These are phyloP conservation scores for Leucoraja erinaceus DNA, from an alignment of 2,113 vertebrate genomes.

Conservation along the genomic window DNA sequence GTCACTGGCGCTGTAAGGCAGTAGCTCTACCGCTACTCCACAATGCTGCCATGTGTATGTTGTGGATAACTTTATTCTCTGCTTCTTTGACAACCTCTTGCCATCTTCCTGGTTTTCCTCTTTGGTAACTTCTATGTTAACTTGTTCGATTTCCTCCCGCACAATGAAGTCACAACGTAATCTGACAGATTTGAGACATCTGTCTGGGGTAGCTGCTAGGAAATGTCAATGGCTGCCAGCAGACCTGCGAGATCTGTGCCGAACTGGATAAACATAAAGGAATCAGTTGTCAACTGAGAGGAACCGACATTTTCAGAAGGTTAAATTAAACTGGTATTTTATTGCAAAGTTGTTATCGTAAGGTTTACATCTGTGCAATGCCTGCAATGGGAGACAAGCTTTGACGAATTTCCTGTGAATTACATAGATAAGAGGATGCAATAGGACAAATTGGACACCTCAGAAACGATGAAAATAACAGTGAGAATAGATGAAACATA, in stretches of 20 bases:
- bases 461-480: background rate
- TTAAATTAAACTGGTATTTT: constrained; percentile 22
- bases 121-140: background rate
- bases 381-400: background rate
- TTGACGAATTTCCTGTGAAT: constrained; percentile 14
- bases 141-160: constrained; percentile 5
- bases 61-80: background rate
- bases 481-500: background rate
- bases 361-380: background rate
- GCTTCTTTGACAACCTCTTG: background rate
- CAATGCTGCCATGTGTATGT: background rate
- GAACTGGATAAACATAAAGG: constrained; percentile 19
- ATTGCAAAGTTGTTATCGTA: constrained; percentile 16
- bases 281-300: background rate
- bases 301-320: background rate
- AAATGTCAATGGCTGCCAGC: constrained; percentile 30
- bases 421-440: background rate
- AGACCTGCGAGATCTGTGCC: background rate
- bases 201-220: constrained; percentile 15
- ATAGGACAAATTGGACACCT: constrained; percentile 12
- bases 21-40: too few relatives aligned
- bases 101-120: background rate
- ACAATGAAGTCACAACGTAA: constrained; percentile 25
- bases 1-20: too few relatives aligned
- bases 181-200: constrained; percentile 29